phyloP scores from a whole-genome alignment of 2,797 vertebrate genomes.

The Oreonectes daqikongensis region DNA sequence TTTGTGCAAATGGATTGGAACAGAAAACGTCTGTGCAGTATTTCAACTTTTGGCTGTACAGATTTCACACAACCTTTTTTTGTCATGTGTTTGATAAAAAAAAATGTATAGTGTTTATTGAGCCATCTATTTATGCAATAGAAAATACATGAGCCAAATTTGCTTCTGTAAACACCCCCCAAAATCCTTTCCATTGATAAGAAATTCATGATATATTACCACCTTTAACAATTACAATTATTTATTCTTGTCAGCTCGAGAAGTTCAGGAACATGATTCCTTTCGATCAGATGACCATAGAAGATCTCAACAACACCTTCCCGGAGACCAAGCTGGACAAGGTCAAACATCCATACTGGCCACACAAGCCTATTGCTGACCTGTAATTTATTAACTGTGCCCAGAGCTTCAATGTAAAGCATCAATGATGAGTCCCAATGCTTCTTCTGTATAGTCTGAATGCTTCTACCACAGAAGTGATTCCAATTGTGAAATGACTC shows the following conservation, averaged over 20 bases:
- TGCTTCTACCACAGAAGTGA: slow-evolving; percentile 24
- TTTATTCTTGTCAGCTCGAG: slow-evolving; percentile 70
- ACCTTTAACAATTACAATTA: background rate
- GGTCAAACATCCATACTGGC: slow-evolving; percentile 90
- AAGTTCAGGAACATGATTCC: slow-evolving; percentile 82
- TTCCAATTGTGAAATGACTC: slow-evolving; percentile 40
- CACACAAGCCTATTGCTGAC: slow-evolving; percentile 85
- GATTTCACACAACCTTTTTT: too few relatives aligned
- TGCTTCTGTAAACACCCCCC: background rate
- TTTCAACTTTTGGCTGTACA: background rate
- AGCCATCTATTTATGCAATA: background rate
- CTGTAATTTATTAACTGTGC: slow-evolving; percentile 72
- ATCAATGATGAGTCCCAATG: slow-evolving; percentile 5
- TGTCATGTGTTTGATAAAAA: too few relatives aligned
- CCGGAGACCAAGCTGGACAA: slow-evolving; percentile 90
- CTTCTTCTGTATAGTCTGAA: slow-evolving; percentile 42
- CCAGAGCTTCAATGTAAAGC: slow-evolving; percentile 27
- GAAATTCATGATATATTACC: background rate
- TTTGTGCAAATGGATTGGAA: background rate
- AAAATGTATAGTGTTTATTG: too few relatives aligned
- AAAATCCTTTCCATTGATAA: background rate
- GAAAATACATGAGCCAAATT: too few relatives aligned
- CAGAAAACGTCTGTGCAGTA: background rate
- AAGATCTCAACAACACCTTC: slow-evolving; percentile 78
- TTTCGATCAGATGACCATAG: slow-evolving; percentile 84